A percentile compares a stretch with the other conserved stretches of the same genome.
phyloP scores from a whole-genome alignment of 53 echinoderm and acorn worm species.

The Zoroaster sp. region DNA sequence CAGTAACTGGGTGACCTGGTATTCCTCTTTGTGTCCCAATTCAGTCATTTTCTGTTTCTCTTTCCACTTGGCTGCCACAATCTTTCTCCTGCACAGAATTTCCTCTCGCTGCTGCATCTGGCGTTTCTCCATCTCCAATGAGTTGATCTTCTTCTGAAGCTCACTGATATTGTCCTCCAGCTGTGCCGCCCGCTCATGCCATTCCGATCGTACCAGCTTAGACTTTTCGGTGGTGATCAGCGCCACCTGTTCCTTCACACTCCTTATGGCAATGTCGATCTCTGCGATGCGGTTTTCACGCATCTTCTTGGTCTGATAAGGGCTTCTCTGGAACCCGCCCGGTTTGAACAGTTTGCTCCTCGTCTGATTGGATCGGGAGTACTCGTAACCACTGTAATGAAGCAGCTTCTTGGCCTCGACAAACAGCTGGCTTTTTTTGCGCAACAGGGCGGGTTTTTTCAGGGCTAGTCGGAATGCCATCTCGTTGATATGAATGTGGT shows the following conservation, averaged over 20 bases:
- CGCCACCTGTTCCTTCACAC: background rate
- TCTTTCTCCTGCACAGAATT: background rate
- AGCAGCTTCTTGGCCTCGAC: background rate
- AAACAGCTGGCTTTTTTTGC: background rate
- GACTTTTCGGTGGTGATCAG: background rate
- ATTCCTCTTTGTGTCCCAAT: background rate
- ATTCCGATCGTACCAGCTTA: background rate
- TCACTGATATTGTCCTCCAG: background rate
- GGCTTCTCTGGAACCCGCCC: background rate
- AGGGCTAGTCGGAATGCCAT: background rate
- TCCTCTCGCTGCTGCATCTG: background rate
- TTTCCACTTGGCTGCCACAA: background rate
- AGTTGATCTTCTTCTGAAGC: background rate
- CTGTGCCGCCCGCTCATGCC: background rate
- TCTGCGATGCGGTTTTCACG: background rate
- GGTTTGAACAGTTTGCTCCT: background rate
- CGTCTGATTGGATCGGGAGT: background rate
- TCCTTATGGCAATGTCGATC: background rate
- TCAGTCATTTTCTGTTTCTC: background rate
- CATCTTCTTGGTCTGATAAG: background rate
- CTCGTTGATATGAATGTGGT: background rate
- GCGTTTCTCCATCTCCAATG: background rate
- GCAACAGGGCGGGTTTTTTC: background rate
- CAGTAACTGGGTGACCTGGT: slow-evolving; percentile 19
- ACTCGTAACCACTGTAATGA: background rate